Evolutionary conservation across 2,113 vertebrate species (phyloP), one percentile per base, ranked within the genome.

Genomic region (Phainopepla nitens): DNA sequence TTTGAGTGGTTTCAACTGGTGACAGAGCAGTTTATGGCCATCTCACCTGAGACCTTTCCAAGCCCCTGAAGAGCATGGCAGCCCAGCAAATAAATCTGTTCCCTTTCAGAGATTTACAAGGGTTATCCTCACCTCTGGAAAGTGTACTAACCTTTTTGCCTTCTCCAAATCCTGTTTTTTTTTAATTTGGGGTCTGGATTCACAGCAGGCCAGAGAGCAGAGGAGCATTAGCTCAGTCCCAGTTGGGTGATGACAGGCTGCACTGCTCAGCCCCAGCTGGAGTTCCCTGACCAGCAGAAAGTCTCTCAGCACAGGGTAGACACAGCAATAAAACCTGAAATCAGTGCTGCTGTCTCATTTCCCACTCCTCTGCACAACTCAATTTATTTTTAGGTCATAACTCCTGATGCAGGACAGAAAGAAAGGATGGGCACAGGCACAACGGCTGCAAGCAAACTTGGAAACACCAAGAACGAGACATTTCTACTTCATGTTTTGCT

Each of bases 321-420:
- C 47, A 64, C 1, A 2, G 29, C 18, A 80, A 9, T 3, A 8
- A 51, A 56, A 50, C 28, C 36, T 24, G 62, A 13, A 66, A 53
- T 49, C 28, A 16, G n/a, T 5, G 2, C 0, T 13, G 31, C 51
- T 57, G 8, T 11, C 57, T 51, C 5, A 0, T 65, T 53, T 64
- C 84, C 78, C 44, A 35, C 28, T 82, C 36, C 70, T 53, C 33
- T 23, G 23, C 76, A 57, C 25, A 83, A 27, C 13, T 53, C 3
- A 1, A 18, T 64, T 82, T n/a, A 82, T 72, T 87, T 88, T 94
- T 79, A 93, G 42, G 70, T 57, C 35, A 0, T 16, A 90, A 62
- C 29, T 82, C 41, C 41, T n/a, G 62, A 82, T 24, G 28, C 33
- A 62, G 80, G 36, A 91, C 1, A 2, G 36, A 60, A 78, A 41